Percentiles rank a stretch among this genome's conserved stretches.
phyloP scores from a whole-genome alignment of 2,888 invertebrate species.

The Andrena chrysosceles region DNA sequence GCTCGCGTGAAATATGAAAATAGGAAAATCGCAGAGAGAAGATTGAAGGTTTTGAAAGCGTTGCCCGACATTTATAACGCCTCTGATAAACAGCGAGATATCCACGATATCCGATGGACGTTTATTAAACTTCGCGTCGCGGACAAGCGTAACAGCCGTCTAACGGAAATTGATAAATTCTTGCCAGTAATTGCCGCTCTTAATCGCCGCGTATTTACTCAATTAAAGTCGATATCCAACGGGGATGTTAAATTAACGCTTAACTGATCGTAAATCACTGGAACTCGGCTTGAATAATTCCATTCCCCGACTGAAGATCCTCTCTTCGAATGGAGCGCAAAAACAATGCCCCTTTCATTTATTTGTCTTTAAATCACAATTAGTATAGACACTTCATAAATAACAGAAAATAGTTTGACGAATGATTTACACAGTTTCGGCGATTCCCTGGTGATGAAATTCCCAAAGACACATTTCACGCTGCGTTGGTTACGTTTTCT shows the following conservation, averaged over 20 bases:
- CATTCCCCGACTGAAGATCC: neutral
- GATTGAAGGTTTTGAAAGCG: neutral
- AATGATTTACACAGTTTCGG: neutral
- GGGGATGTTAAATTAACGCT: slow-evolving; percentile 21
- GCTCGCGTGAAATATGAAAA: slow-evolving; percentile 1
- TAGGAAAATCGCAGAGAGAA: neutral
- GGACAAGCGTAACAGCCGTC: neutral
- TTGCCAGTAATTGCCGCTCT: slow-evolving; percentile 32
- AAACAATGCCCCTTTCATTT: neutral
- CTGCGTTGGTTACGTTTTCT: neutral
- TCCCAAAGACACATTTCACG: neutral
- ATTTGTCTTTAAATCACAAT: neutral
- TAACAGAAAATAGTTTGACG: neutral
- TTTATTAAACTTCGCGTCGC: slow-evolving; percentile 20
- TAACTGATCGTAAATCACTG: neutral
- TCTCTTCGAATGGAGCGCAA: neutral
- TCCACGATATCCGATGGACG: neutral
- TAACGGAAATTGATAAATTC: slow-evolving; percentile 42
- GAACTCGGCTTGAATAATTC: neutral
- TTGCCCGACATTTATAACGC: slow-evolving; percentile 1
- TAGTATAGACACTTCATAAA: too few species aligned
- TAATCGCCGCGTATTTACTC: slow-evolving; percentile 25
- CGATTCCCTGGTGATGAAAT: neutral
- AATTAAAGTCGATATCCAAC: neutral
- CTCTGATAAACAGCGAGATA: neutral